A percentile compares a stretch with the other conserved stretches of the same genome.
These are phyloP conservation scores for Tenthredo distinguenda DNA, from an alignment of 2,888 invertebrate species.

Conservation along the genomic window DNA sequence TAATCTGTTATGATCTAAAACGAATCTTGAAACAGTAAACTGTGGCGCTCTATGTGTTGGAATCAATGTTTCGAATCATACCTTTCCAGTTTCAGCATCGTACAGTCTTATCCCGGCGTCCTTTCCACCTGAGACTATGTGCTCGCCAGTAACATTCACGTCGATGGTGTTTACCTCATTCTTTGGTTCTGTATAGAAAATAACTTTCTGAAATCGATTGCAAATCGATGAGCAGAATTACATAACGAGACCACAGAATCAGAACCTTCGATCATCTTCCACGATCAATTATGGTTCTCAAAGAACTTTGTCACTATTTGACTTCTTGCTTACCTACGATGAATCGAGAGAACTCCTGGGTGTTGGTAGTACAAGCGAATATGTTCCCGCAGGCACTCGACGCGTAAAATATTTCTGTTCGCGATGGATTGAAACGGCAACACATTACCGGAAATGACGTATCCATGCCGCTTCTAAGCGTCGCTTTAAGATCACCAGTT, in stretches of 20 bases:
- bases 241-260: background rate
- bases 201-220: background rate
- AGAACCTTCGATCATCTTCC: background rate
- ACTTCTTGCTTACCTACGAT: conserved; percentile 64
- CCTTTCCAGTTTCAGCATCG: conserved; percentile 71
- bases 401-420: conserved; percentile 68
- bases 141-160: conserved; percentile 65
- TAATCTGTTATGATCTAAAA: conserved; percentile 65
- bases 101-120: conserved; percentile 74
- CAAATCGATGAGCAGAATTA: background rate
- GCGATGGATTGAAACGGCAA: conserved; percentile 69
- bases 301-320: background rate
- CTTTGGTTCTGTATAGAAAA: conserved; percentile 66
- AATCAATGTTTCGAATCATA: conserved; percentile 54
- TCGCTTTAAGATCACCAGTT: conserved; percentile 64
- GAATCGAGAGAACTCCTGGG: conserved; percentile 65
- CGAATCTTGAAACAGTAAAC: background rate
- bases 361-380: conserved; percentile 67
- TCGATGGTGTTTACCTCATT: conserved; percentile 76
- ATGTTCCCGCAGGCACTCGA: conserved; percentile 73
- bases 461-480: conserved; percentile 65
- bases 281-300: background rate
- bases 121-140: conserved; percentile 73
- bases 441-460: conserved; percentile 71
- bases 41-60: background rate